phyloP scores from a whole-genome alignment of 1,140 invertebrate species.

The Nasonia longicornis region DNA sequence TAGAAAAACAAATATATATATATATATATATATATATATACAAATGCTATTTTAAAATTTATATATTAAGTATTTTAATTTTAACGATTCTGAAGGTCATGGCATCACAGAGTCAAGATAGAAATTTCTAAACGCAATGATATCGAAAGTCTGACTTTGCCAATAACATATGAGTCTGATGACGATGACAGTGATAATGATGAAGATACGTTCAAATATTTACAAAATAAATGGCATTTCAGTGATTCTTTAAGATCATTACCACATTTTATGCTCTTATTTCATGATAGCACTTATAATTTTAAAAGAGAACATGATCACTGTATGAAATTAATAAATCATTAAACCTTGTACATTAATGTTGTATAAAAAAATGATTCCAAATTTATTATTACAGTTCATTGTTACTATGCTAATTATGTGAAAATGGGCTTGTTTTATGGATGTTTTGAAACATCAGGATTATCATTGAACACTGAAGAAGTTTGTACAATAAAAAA shows the following conservation, averaged over 20 bases:
- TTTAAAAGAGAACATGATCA: too few relatives aligned
- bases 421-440: not conserved
- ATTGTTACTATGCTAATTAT: not conserved
- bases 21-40: too few relatives aligned
- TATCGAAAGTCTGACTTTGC: not conserved
- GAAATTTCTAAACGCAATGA: not conserved
- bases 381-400: not conserved
- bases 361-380: not conserved
- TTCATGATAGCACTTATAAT: not conserved
- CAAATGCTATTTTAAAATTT: not conserved
- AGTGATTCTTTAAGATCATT: not conserved
- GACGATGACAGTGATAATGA: not conserved
- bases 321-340: not conserved
- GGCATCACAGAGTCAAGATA: not conserved
- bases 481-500: not conserved
- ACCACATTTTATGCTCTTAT: not conserved
- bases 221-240: conserved; percentile 1
- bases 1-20: too few relatives aligned
- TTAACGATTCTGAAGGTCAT: not conserved
- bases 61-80: not conserved
- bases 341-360: not conserved
- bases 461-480: not conserved
- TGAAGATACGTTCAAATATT: not conserved
- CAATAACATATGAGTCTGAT: not conserved
- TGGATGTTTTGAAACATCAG: not conserved